These are phyloP conservation scores for Slavum lentiscoides DNA, from an alignment of 2,888 invertebrate species.

Conservation along the genomic window DNA sequence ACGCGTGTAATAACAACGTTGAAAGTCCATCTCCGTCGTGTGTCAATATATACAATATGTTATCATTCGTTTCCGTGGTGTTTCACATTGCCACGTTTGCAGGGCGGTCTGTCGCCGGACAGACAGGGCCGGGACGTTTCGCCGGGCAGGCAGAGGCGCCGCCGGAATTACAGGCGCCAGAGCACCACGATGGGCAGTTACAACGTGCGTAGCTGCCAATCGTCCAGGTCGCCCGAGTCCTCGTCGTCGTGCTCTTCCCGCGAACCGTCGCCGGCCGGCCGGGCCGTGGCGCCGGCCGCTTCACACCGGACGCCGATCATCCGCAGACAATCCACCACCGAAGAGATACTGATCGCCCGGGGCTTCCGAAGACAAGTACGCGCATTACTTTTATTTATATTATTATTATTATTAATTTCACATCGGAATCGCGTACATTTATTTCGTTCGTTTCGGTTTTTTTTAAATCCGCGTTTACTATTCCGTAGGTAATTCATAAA, in stretches of 20 bases:
- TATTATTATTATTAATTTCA: too few species aligned
- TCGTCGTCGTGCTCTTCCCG: constrained; percentile 76
- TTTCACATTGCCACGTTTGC: not conserved
- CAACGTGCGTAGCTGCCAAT: constrained; percentile 56
- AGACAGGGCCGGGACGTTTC: constrained; percentile 78
- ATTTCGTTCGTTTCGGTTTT: too few species aligned
- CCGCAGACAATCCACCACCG: constrained; percentile 85
- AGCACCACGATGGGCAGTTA: constrained; percentile 63
- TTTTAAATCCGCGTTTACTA: too few species aligned
- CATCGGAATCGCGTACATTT: too few species aligned
- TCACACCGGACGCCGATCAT: constrained; percentile 70
- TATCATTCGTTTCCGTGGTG: too few species aligned
- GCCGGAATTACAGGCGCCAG: constrained; percentile 74
- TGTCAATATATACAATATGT: too few species aligned
- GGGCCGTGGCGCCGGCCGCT: constrained; percentile 56
- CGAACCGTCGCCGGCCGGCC: constrained; percentile 75
- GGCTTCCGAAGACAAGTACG: constrained; percentile 73
- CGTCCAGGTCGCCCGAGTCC: constrained; percentile 63
- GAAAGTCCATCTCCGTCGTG: too few species aligned
- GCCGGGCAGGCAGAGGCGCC: constrained; percentile 72
- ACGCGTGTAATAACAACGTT: too few species aligned
- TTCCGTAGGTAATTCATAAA: too few species aligned
- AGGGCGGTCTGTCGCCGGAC: constrained; percentile 70
- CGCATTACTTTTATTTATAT: not conserved
- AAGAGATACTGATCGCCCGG: constrained; percentile 86